Conservation (phyloP, 2,113 vertebrate genomes). For the Anguilla japonica region DNA sequence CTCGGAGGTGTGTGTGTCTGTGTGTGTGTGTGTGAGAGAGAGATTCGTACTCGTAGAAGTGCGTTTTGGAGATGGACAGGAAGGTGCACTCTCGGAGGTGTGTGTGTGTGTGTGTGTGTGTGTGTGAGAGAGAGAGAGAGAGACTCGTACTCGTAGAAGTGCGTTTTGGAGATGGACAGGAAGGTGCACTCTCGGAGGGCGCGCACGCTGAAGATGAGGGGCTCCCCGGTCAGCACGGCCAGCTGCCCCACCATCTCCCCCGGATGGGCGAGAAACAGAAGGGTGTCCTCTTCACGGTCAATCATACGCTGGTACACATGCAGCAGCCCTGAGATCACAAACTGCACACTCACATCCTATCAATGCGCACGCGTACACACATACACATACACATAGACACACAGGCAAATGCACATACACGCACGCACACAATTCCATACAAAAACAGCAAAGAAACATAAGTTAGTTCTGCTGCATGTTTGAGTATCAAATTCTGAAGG, state of each 20-base stretch:
- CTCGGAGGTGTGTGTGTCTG: conserved; percentile 62
- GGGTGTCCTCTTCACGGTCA: conserved; percentile 83
- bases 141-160: conserved; percentile 88
- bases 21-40: not conserved
- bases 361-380: not conserved
- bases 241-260: conserved; percentile 92
- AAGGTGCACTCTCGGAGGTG: conserved; percentile 83
- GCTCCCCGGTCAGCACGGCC: conserved; percentile 89
- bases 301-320: conserved; percentile 89
- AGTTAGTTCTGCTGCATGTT: too few relatives aligned
- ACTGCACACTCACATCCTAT: conserved; percentile 85
- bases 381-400: not conserved
- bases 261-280: conserved; percentile 84
- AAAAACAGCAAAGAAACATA: not conserved
- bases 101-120: not conserved
- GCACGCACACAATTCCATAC: too few relatives aligned
- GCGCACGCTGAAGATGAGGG: conserved; percentile 87
- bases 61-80: conserved; percentile 87
- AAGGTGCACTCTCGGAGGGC: conserved; percentile 88
- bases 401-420: not conserved
- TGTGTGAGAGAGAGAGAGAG: not conserved
- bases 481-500: too few relatives aligned
- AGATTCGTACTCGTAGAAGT: conserved; percentile 88
- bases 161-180: conserved; percentile 87
- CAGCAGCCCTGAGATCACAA: conserved; percentile 85